phyloP scores from a whole-genome alignment of 2,888 invertebrate species.

The Netelia inedita region DNA sequence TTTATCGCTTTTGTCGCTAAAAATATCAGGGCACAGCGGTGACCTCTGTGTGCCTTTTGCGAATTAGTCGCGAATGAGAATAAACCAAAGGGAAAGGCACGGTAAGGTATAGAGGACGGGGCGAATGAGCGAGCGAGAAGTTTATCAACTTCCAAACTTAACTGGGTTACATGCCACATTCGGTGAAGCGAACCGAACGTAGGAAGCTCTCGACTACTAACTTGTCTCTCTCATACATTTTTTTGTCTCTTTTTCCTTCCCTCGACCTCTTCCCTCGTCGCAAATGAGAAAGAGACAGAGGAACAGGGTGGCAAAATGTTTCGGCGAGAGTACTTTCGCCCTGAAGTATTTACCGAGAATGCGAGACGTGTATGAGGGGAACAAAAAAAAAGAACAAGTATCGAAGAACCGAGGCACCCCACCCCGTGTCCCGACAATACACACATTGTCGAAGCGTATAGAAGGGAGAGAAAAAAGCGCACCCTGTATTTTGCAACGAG shows the following conservation, averaged over 20 bases:
- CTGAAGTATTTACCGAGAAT: slow-evolving; percentile 57
- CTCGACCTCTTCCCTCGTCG: slow-evolving; percentile 28
- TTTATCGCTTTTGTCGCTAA: neutral
- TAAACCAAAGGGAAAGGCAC: slow-evolving; percentile 14
- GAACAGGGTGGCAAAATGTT: slow-evolving; percentile 38
- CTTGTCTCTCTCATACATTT: slow-evolving; percentile 18
- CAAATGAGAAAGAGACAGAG: slow-evolving; percentile 9
- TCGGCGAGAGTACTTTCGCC: slow-evolving; percentile 27
- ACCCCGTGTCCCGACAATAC: slow-evolving; percentile 23
- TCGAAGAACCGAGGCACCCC: slow-evolving; percentile 15
- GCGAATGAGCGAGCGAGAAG: slow-evolving; percentile 52
- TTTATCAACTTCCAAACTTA: slow-evolving; percentile 72
- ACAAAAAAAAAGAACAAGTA: slow-evolving; percentile 7
- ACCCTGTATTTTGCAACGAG: slow-evolving; percentile 56
- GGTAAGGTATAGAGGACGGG: slow-evolving; percentile 11
- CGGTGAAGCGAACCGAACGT: slow-evolving; percentile 10
- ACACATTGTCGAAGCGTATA: slow-evolving; percentile 9
- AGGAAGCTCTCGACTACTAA: slow-evolving; percentile 25
- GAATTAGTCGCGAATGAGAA: slow-evolving; percentile 40
- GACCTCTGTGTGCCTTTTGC: neutral
- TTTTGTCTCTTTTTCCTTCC: neutral
- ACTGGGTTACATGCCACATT: slow-evolving; percentile 68
- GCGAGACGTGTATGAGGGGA: slow-evolving; percentile 7
- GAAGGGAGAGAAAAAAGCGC: slow-evolving; percentile 37
- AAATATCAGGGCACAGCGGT: neutral